Percentiles rank a stretch among this genome's conserved stretches.
phyloP scores from a whole-genome alignment of 2,888 invertebrate genomes.

The Caenorhabditis sp. region DNA sequence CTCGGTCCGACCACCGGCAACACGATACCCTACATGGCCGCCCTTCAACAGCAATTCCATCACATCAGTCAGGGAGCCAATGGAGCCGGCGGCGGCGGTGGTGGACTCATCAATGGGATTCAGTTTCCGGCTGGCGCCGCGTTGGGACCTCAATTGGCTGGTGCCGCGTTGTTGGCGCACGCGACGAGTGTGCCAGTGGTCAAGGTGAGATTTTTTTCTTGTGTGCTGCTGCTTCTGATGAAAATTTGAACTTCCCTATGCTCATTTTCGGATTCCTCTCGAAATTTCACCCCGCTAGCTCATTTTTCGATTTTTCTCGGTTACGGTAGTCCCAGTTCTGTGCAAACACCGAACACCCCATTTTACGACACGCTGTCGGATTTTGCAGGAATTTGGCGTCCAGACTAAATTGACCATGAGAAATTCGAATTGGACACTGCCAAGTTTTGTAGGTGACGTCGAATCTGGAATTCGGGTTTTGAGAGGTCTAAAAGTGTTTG shows the following conservation, averaged over 20 bases:
- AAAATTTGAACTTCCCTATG: no score
- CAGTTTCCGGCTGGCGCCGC: conserved; percentile 63
- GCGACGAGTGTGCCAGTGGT: conserved; percentile 5
- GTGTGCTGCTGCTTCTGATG: not conserved
- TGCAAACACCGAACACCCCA: not conserved
- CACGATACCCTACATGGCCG: conserved; percentile 40
- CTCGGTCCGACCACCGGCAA: not conserved
- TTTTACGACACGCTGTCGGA: not conserved
- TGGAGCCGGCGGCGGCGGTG: conserved; percentile 8
- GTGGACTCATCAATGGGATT: conserved; percentile 18
- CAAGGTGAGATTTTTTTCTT: conserved; percentile 1
- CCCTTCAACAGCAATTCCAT: conserved; percentile 48
- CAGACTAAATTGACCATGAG: not conserved
- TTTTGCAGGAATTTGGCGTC: not conserved
- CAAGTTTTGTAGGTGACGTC: no score
- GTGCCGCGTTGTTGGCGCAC: conserved; percentile 57
- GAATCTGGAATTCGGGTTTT: not conserved
- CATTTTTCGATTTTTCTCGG: not conserved
- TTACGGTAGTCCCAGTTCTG: no score
- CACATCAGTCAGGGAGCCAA: not conserved
- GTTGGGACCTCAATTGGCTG: conserved; percentile 67
- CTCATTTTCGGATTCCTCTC: not conserved
- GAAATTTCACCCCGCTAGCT: not conserved
- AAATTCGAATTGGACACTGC: not conserved
- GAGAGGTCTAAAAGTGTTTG: not conserved